Evolutionary conservation across 2,113 vertebrate genomes (phyloP).

Genomic region (Lanius ludovicianus): DNA sequence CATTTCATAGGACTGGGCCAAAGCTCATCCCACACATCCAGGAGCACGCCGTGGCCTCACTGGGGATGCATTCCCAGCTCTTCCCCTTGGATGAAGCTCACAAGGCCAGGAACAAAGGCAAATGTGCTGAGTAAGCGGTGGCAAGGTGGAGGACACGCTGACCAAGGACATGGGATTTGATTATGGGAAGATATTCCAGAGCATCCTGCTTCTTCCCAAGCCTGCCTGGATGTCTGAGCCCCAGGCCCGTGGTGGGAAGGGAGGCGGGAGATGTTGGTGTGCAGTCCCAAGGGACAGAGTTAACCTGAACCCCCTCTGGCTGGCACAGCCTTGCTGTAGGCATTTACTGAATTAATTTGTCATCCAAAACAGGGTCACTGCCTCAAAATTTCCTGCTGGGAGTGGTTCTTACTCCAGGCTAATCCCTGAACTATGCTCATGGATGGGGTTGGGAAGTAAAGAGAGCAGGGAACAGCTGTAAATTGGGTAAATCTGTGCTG

Average conservation of each 20-base stretch:
- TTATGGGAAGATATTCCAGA: neutral
- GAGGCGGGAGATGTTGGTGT: neutral
- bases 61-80: too few species aligned
- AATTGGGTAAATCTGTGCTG: neutral
- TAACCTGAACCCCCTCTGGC: neutral
- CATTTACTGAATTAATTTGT: neutral
- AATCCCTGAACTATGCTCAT: neutral
- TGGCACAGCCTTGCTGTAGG: neutral
- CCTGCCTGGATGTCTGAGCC: fast-evolving
- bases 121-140: neutral
- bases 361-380: neutral
- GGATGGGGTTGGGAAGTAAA: neutral
- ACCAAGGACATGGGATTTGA: neutral
- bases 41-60: fast-evolving
- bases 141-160: neutral
- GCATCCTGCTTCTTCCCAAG: neutral
- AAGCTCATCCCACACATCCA: neutral
- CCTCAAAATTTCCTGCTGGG: neutral
- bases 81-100: neutral
- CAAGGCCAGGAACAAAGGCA: neutral
- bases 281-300: neutral
- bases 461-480: neutral
- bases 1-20: neutral
- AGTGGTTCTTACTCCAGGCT: neutral
- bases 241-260: neutral